These are phyloP conservation scores for Lepus europaeus DNA, from an alignment of 2,113 vertebrate genomes.

Conservation along the genomic window DNA sequence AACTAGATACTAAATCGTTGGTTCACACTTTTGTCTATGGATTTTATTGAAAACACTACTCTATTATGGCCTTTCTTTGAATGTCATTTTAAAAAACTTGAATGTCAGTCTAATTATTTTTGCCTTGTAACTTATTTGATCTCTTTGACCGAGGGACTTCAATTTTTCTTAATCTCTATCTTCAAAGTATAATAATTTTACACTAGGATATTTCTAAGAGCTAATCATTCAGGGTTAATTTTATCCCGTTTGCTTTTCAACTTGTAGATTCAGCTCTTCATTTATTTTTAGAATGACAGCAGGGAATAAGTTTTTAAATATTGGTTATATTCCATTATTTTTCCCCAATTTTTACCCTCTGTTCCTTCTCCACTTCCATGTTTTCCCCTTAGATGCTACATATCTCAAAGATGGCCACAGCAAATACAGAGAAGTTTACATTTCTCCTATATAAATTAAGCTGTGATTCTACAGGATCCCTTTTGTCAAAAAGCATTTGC, in stretches of 20 bases:
- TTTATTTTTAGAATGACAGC: neutral
- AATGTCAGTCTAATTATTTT: constrained; percentile 29
- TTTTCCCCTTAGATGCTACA: neutral
- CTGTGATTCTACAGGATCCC: neutral
- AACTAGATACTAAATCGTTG: neutral
- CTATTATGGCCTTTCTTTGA: constrained; percentile 1
- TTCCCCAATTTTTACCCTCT: neutral
- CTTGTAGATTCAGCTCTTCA: neutral
- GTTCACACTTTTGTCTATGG: neutral
- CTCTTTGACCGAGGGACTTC: neutral
- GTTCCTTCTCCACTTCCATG: neutral
- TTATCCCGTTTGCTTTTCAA: neutral
- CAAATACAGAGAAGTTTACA: neutral
- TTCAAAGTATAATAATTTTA: constrained; percentile 36
- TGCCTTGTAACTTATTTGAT: constrained; percentile 31
- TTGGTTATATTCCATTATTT: neutral
- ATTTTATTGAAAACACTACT: neutral
- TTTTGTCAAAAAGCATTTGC: neutral
- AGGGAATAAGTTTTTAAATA: neutral
- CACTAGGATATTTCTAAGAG: neutral
- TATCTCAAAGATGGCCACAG: neutral
- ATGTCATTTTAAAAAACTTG: constrained; percentile 16
- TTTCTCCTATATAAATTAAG: neutral
- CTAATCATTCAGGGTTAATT: constrained; percentile 24
- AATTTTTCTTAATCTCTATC: constrained; percentile 14